Base-by-base conservation (phyloP, 2,888 invertebrate species). In the Tuta absoluta region DNA sequence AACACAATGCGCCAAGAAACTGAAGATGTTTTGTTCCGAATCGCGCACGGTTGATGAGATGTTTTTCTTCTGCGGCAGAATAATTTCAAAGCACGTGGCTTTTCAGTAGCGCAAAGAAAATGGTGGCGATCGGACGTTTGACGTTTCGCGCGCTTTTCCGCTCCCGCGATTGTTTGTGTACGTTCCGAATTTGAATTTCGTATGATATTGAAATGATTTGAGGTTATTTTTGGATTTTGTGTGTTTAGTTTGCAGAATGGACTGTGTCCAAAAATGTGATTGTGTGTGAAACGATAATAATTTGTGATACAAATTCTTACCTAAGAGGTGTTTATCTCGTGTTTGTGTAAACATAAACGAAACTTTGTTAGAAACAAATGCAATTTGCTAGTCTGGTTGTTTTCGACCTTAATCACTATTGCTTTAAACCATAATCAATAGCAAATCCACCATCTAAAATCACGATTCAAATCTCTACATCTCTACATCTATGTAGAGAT, bases 101-200 rank as follows among this genome's bases (percentile, higher is more conserved):
- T 63, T 82, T 83, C 87, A 88, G 88, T 88, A 72, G 71, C 80
- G 79, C 81, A 80, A 76, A 73, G 79, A 84, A 74, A 75, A 80
- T 79, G 79, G 69, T 68, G 67, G 79, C 74, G 79, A 67, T 70
- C 74, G 81, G 81, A 72, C 75, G 84, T 76, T 70, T 28, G 49
- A 19, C 5, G 49, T 61, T 61, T 61, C 65, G 70, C 75, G 69
- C 72, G 71, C 72, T 75, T 71, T 72, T 61, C 61, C 61, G 17
- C 12, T 33, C 75, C 69, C 74, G 73, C 72, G 71, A 53, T 66
- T 70, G 70, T 77, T 78, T 75, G 70, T 70, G 62, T 48, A 33
- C 49, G 49, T 33, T 56, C 56, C 11, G 56, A 61, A 61, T 61
- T 61, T 49, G 61, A 61, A 61, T 28, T 61, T 61, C 33, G 17